Percentiles rank a stretch among this genome's conserved stretches.
These are phyloP conservation scores for Apaloderma vittatum DNA, from an alignment of 2,113 vertebrate genomes.

Conservation along the genomic window DNA sequence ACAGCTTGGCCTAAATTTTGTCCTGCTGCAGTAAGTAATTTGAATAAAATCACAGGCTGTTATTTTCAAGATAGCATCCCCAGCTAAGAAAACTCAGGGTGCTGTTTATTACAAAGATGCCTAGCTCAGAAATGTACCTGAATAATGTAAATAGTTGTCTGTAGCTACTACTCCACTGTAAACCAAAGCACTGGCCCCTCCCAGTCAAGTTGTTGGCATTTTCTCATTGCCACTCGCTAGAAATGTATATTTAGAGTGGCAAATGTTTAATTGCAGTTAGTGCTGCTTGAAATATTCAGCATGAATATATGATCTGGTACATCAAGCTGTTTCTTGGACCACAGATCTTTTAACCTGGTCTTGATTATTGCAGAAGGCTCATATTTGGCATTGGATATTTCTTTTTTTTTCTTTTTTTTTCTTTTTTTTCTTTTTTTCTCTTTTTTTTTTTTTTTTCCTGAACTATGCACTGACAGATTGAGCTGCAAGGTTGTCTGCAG, in stretches of 20 bases:
- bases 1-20: constrained; percentile 62
- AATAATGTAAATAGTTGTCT: neutral
- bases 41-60: constrained; percentile 58
- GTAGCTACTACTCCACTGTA: neutral
- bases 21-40: constrained; percentile 60
- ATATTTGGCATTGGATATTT: neutral
- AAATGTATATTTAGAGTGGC: neutral
- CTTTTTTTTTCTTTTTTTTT: neutral
- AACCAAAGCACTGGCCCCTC: neutral
- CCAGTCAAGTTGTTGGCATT: neutral
- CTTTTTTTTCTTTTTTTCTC: too few relatives aligned
- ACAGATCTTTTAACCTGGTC: neutral
- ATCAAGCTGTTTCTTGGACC: neutral
- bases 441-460: neutral
- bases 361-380: neutral
- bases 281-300: neutral
- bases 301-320: neutral
- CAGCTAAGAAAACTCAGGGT: constrained; percentile 34
- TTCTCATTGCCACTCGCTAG: neutral
- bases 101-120: constrained; percentile 20
- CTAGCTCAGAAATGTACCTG: constrained; percentile 18
- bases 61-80: constrained; percentile 42
- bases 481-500: neutral
- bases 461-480: fast-evolving
- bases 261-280: neutral